phyloP scores from a whole-genome alignment of 2,888 invertebrate species.

The Seira musarum region DNA sequence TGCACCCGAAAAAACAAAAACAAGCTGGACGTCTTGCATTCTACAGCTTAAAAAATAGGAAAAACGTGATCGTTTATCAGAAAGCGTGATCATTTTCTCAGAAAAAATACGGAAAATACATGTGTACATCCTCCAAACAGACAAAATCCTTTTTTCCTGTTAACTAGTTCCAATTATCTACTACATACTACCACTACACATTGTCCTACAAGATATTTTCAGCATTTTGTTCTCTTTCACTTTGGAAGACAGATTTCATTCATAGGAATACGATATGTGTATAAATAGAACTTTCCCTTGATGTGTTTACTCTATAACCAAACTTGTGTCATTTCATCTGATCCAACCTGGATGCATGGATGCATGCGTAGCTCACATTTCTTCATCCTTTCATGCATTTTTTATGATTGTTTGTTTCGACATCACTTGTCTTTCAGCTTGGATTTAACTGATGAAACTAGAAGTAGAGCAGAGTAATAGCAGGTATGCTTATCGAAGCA shows the following conservation, averaged over 20 bases:
- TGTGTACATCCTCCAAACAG: neutral
- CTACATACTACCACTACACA: neutral
- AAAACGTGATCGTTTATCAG: constrained; percentile 39
- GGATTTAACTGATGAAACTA: too few relatives aligned
- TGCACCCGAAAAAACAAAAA: neutral
- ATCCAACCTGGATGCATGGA: too few relatives aligned
- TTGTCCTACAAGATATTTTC: neutral
- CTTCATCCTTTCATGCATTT: neutral
- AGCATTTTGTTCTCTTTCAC: neutral
- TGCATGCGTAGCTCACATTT: neutral
- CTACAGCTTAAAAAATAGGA: neutral
- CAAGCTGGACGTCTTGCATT: neutral
- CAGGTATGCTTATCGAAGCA: too few relatives aligned
- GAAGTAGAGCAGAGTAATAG: too few relatives aligned
- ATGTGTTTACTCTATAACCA: too few relatives aligned
- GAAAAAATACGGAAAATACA: neutral
- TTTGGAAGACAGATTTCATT: neutral
- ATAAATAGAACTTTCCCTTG: neutral
- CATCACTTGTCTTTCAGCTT: too few relatives aligned
- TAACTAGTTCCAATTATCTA: neutral
- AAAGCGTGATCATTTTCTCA: constrained; percentile 28
- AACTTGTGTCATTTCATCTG: neutral
- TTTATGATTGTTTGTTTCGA: neutral
- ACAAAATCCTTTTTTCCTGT: constrained; percentile 1
- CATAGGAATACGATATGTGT: neutral